Evolutionary conservation across 1,140 invertebrate genomes (phyloP).

Genomic region (Oedothorax gibbosus): DNA sequence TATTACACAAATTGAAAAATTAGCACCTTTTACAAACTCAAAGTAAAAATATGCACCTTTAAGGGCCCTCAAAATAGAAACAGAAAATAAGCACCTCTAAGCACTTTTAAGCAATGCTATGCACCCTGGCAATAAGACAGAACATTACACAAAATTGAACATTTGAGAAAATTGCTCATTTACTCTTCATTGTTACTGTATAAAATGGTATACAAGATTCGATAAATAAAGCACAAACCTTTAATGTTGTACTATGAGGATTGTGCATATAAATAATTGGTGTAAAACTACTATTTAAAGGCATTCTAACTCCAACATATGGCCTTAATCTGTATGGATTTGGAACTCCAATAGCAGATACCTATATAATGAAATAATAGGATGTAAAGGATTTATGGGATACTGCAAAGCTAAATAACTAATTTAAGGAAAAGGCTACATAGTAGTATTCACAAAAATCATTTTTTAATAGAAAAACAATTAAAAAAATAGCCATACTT

Average conservation of each 20-base stretch:
- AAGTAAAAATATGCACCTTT: no score
- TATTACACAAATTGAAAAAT: no score
- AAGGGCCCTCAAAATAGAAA: no score
- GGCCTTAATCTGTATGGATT: slow-evolving; percentile 91
- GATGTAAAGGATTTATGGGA: not conserved
- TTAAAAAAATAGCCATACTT: slow-evolving; percentile 71
- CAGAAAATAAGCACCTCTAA: not conserved
- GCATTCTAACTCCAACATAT: slow-evolving; percentile 88
- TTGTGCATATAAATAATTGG: slow-evolving; percentile 94
- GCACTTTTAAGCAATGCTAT: no score
- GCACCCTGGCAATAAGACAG: no score
- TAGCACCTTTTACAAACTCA: no score
- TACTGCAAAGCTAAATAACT: not conserved
- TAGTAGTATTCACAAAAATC: not conserved
- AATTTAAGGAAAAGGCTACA: not conserved
- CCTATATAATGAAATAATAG: slow-evolving; percentile 71
- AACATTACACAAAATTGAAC: no score
- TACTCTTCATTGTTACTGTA: no score
- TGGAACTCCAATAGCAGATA: slow-evolving; percentile 83
- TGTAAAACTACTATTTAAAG: slow-evolving; percentile 90
- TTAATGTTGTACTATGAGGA: slow-evolving; percentile 86
- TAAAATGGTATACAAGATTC: no score
- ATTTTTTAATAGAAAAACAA: not conserved
- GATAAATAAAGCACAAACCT: slow-evolving; percentile 72
- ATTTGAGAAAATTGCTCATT: no score